phyloP scores from a whole-genome alignment of 2,113 vertebrate species.

The Verasper variegatus region DNA sequence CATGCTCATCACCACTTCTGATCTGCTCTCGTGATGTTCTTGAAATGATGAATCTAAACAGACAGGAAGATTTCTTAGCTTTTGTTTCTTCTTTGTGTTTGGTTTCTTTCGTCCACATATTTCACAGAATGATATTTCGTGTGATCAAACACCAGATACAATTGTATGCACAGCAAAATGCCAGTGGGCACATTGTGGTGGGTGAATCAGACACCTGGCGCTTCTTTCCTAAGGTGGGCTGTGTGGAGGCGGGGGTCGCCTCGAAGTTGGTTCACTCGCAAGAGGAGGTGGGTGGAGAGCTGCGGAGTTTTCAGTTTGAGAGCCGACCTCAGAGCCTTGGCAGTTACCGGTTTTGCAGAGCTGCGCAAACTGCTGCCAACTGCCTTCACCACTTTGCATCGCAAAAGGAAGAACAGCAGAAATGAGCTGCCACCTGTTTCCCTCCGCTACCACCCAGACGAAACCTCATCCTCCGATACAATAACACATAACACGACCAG shows the following conservation, averaged over 20 bases:
- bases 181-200: not conserved
- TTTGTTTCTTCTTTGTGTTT: not conserved
- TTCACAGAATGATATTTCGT: not conserved
- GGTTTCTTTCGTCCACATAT: not conserved
- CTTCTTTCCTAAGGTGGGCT: conserved; percentile 15
- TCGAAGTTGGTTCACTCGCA: conserved; percentile 4
- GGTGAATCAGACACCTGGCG: conserved; percentile 14
- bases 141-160: not conserved
- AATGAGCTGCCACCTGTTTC: conserved; percentile 21
- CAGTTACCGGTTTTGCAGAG: conserved; percentile 32
- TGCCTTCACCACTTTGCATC: conserved; percentile 7
- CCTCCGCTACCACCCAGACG: not conserved
- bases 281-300: not conserved
- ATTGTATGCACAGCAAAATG: not conserved
- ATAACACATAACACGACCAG: not conserved
- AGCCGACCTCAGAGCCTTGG: conserved; percentile 21
- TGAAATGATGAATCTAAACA: not conserved
- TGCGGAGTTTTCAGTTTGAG: conserved; percentile 5
- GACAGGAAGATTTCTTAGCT: not conserved
- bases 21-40: not conserved
- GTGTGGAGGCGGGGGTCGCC: not conserved
- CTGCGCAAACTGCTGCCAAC: conserved; percentile 21
- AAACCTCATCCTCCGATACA: not conserved
- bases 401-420: conserved; percentile 37
- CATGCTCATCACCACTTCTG: not conserved